Evolutionary conservation across 2,888 invertebrate species (phyloP), one percentile per base, ranked within the genome.

Genomic region (Leptinotarsa tumamoca): DNA sequence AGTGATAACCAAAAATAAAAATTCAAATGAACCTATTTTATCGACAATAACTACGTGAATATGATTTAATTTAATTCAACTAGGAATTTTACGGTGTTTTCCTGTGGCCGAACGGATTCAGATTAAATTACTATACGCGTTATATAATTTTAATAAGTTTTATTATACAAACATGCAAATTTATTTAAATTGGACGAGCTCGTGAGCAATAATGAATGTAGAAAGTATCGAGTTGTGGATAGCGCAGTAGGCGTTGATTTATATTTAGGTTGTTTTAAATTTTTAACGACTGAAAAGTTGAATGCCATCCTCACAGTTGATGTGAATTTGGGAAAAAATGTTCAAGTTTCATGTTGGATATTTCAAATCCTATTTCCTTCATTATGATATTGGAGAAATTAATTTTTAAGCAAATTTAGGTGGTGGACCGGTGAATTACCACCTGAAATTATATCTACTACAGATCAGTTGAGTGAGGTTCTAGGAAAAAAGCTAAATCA

Each of bases 101-200:
- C 58, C 58, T 54, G 51, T 58, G 14, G 43, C 14, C 18, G 58
- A 49, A 70, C 23, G 15, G 33, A 70, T 70, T 49, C 70, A 58
- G 61, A 70, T 54, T 56, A 17, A 33, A 13, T 33, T 56, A 43
- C 56, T 72, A 23, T 66, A 70, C 43, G 63, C 63, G 54, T 70
- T 70, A 63, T 50, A 49, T 70, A 74, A 70, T 70, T 74, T 56
- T 56, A 70, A 70, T 66, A 54, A 49, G 66, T 69, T 73, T 73
- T 67, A 74, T 74, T 23, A 70, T 66, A 68, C 54, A 61, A 23
- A 27, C 18, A 73, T 73, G 73, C 52, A 70, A 74, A 74, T 74
- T 54, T 74, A 74, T 74, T 74, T 58, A 70, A 66, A 70, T 74
- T 70, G 5, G 43, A 73, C 73, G 43, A 69, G 67, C 49, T 56